Evolutionary conservation across 2,797 vertebrate species (phyloP), one percentile per base, ranked within the genome.

Genomic region (Chloroceryle amazona): DNA sequence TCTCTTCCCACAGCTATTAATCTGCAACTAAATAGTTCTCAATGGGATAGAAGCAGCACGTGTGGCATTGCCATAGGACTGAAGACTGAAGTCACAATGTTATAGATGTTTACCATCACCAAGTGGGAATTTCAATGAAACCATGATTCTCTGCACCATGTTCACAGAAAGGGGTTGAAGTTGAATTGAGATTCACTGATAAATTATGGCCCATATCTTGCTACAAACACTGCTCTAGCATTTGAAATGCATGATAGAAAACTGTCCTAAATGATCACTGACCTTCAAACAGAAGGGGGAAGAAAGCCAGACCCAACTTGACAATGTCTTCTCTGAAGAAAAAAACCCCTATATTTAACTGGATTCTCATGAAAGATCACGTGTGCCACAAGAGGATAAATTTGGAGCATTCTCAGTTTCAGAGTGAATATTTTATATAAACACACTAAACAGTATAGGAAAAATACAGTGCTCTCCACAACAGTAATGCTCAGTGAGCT

Each of bases 361-460:
- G 47, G 26, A 63, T 93, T 94, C 82, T 92, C 72, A 75, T 90
- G 86, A 68, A 97, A 54, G 71, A 91, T 79, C 71, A 95, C 3
- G 23, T 95, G 68, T 92, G 68, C 88, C 84, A 89, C 93, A 65
- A 33, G 89, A 92, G 90, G 81, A 94, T 93, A 88, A 89, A 94
- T 95, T 95, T 96, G 89, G 87, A 93, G 91, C 82, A 86, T 89
- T 96, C 89, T 95, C 75, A 3, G 87, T 93, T 95, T 95, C 92
- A 91, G 95, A 94, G 81, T 92, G 95, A 96, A 90, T 96, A 96
- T 97, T 96, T 96, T 88, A 91, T 90, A 95, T 81, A 94, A 96
- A 95, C 89, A 96, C 72, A 66, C 84, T 74, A 92, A 95, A 78
- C 31, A 83, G 39, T 83, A 91, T 81, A 70, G 90, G 71, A 94